These are phyloP conservation scores for Chionoecetes opilio DNA, from an alignment of 1,140 invertebrate species.

Conservation along the genomic window DNA sequence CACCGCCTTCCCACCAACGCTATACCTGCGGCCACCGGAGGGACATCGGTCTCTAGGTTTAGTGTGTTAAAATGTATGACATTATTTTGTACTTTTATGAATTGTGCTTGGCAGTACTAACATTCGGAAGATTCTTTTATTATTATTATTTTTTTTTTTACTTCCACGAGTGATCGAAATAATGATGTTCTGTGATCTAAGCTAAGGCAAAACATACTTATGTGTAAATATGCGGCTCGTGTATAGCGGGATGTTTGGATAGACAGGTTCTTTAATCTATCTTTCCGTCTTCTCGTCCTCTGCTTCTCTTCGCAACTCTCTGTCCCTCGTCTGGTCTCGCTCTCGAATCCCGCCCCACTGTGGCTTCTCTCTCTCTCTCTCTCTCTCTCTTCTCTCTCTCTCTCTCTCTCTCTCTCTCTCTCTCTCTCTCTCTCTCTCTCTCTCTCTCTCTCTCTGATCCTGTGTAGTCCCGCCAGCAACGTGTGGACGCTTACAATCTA, in stretches of 20 bases:
- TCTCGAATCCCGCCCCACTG: too few relatives aligned
- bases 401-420: too few relatives aligned
- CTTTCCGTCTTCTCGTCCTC: neutral
- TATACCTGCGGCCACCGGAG: neutral
- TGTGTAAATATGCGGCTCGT: too few relatives aligned
- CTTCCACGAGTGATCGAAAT: conserved; percentile 7
- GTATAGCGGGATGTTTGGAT: too few relatives aligned
- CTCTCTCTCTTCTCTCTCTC: too few relatives aligned
- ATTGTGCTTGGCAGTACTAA: conserved; percentile 4
- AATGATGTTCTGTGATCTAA: neutral
- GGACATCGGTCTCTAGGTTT: neutral
- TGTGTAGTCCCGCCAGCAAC: neutral
- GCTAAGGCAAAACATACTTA: neutral
- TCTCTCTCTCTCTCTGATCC: too few relatives aligned
- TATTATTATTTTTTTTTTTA: neutral
- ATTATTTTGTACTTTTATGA: conserved; percentile 16
- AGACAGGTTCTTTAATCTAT: neutral
- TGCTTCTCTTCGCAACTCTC: neutral
- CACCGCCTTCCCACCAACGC: neutral
- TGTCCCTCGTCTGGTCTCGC: too few relatives aligned
- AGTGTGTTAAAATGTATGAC: neutral
- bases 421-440: too few relatives aligned
- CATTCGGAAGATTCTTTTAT: neutral
- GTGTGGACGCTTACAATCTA: neutral
- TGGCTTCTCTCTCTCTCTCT: too few relatives aligned